Evolutionary conservation across 2,113 vertebrate genomes (phyloP).

Genomic region (Hydrolagus affinis): DNA sequence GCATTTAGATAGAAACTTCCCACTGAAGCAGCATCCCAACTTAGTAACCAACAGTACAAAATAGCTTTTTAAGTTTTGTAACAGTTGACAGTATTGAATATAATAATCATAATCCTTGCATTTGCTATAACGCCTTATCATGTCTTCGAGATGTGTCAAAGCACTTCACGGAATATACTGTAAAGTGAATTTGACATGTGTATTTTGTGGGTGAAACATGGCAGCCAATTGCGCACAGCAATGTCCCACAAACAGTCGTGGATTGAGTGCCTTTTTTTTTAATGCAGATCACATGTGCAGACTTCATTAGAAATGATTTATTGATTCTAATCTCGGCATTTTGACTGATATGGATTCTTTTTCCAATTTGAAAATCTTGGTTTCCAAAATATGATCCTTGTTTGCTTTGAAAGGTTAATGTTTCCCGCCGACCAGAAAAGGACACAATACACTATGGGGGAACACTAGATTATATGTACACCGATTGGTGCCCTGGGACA

Average conservation of each 20-base stretch:
- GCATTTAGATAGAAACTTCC: too few species aligned
- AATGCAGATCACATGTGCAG: background rate
- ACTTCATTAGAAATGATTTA: background rate
- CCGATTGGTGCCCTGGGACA: background rate
- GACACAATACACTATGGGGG: background rate
- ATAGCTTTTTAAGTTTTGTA: background rate
- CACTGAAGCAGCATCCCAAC: background rate
- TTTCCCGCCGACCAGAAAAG: background rate
- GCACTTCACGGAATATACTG: too few species aligned
- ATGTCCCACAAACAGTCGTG: too few species aligned
- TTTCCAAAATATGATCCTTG: background rate
- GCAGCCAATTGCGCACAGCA: too few species aligned
- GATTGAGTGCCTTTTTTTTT: too few species aligned
- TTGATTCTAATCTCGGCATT: background rate
- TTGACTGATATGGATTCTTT: background rate
- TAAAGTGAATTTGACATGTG: too few species aligned
- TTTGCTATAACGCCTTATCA: too few species aligned
- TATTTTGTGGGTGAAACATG: too few species aligned
- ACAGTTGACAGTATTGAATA: background rate
- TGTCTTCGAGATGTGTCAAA: too few species aligned
- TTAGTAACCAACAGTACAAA: background rate
- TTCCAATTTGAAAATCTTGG: slow-evolving; percentile 2
- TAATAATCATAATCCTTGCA: too few species aligned
- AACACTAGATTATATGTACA: background rate
- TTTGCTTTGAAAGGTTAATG: background rate